Base-by-base conservation (phyloP, 1,140 invertebrate species). In the Macrobrachium nipponense region DNA sequence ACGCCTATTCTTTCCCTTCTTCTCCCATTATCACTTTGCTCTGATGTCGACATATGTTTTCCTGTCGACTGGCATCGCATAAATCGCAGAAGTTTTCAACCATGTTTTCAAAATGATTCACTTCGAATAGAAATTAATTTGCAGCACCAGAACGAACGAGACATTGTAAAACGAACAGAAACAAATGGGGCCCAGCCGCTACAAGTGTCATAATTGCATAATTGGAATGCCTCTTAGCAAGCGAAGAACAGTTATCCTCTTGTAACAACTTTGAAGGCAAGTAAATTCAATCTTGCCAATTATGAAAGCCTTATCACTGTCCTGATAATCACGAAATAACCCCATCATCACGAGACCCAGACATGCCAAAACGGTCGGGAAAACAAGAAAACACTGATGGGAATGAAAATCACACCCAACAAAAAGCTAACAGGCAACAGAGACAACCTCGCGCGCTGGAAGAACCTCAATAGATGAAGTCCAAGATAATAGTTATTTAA, bases 401-500 rank as follows among this genome's bases (percentile, higher is more conserved):
- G 18, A 62, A 12, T 15, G 58, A 58, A n/a, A 76, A 20, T 43
- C 44, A 23, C 43, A 80, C 23, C 51, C 43, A n/a, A 43, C 64
- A 20, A 70, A 44, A 36, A 15, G 8, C 14, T 51, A 44, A 43
- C 72, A 18, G 62, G 64, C 66, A 15, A 23, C 8, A 36, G 17
- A 14, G 20, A 44, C n/a, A 51, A 51, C 7, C 59, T 76, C n/a
- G 64, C 79, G 18, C 66, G 60, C 62, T 44, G 79, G 36, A 68
- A 51, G 5, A 43, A 43, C 76, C 20, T 23, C 79, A 51, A 70
- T 80, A 80, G 79, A 80, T 80, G 36, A 66, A 58, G 79, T 80
- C 20, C 12, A 20, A 80, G 79, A 80, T 80, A 80, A 51, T 23
- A 51, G 64, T 80, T 80, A 80, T 80, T 80, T 80, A 80, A 80